phyloP scores from a whole-genome alignment of 2,113 vertebrate genomes.

The Entomyzon cyanotis region DNA sequence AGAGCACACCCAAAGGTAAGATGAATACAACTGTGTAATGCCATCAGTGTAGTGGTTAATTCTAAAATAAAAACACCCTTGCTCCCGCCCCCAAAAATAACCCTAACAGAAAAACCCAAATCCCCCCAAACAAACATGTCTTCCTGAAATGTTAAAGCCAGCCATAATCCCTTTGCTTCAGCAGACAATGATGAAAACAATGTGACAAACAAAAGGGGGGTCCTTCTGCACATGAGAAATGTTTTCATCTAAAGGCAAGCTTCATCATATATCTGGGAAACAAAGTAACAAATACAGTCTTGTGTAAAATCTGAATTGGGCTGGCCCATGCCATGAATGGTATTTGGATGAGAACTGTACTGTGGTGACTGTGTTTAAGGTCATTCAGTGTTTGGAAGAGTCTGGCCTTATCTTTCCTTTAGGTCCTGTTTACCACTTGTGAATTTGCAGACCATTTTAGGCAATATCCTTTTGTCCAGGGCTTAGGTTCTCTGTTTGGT shows the following conservation, averaged over 20 bases:
- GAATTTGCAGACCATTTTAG: neutral
- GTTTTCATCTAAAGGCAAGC: neutral
- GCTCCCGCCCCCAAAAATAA: neutral
- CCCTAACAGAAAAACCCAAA: neutral
- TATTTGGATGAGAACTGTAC: neutral
- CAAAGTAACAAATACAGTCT: neutral
- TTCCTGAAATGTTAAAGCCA: neutral
- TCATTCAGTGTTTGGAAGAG: neutral
- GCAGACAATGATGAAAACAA: neutral
- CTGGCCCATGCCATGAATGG: neutral
- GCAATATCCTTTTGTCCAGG: neutral
- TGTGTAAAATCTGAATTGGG: neutral
- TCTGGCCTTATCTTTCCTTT: neutral
- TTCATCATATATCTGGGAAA: neutral
- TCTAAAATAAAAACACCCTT: neutral
- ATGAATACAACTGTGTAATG: neutral
- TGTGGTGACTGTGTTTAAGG: neutral
- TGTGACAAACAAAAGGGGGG: neutral
- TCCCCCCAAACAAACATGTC: neutral
- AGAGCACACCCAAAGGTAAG: constrained; percentile 76
- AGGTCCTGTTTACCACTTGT: neutral
- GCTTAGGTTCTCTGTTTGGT: neutral
- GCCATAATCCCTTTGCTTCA: neutral
- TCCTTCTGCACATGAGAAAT: neutral
- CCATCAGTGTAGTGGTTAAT: neutral